Evolutionary conservation across 2,113 vertebrate species (phyloP), one percentile per base, ranked within the genome.

Genomic region (Maccullochella peelii): DNA sequence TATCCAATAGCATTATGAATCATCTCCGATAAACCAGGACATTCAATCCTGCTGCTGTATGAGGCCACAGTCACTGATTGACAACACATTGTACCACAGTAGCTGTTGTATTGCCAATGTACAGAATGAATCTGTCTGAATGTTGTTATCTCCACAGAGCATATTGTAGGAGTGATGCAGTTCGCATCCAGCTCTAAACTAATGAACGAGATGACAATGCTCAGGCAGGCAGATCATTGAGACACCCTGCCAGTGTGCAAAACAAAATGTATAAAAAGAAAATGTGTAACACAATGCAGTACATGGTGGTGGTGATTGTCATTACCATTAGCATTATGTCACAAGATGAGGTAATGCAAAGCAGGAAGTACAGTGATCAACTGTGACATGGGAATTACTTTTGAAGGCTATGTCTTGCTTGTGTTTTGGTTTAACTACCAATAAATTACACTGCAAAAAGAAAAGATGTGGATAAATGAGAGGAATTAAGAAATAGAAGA

Each of bases 1-100:
- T 80, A 88, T 92, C 90, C 88, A 90, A 83, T 81, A 81, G 86
- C 83, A 71, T 91, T 91, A 91, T 90, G 92, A 94, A 89, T 93
- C 89, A 92, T 88, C 65, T 78, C 77, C 16, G 83, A 92, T 91
- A 89, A 90, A 86, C 71, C 77, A 86, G 79, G 84, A 88, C 88
- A 92, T 93, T 91, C 79, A 89, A 92, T 90, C 83, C 88, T 40
- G 69, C 79, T 14, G 55, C 83, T 62, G 63, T 73, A 79, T 7
- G 4, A 71, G 63, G 82, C 86, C 71, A 59, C 79, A 50, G 74
- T 71, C 65, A 54, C 83, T 71, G 81, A 80, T 79, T 79, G 90
- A 86, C 88, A 81, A 67, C 58, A 54, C 69, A 83, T 75, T 59
- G 78, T 50, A 69, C 75, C 57, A 70, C 67, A 86, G 82, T 44